Evolutionary conservation across 1,140 invertebrate genomes (phyloP).

Genomic region (Drosophila neocordata): DNA sequence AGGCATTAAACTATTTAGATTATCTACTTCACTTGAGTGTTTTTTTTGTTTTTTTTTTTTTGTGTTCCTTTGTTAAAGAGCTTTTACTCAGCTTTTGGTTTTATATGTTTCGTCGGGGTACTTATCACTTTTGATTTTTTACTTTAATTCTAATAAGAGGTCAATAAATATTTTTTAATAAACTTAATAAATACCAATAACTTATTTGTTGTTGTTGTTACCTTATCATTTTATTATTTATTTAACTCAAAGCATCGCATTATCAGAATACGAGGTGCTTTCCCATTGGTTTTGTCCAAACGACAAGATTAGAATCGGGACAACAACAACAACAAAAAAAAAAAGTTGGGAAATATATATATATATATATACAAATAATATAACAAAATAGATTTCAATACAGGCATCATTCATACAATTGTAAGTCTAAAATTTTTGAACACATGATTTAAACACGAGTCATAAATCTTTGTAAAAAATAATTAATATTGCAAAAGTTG

Average conservation of each 20-base stretch:
- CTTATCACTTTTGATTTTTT: slow-evolving; percentile 9
- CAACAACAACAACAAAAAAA: slow-evolving; percentile 31
- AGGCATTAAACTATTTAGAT: neutral
- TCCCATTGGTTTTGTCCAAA: slow-evolving; percentile 10
- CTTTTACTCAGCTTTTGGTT: neutral
- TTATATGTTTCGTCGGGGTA: too few species aligned
- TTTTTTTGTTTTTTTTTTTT: too few species aligned
- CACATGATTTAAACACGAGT: slow-evolving; percentile 18
- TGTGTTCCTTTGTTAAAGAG: neutral
- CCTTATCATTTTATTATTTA: slow-evolving; percentile 69
- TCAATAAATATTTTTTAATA: slow-evolving; percentile 38
- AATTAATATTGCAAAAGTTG: slow-evolving; percentile 32
- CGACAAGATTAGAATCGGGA: slow-evolving; percentile 38
- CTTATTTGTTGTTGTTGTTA: neutral
- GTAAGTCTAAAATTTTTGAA: slow-evolving; percentile 6
- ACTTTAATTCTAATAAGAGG: slow-evolving; percentile 36
- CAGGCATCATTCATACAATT: slow-evolving; percentile 39
- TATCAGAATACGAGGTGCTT: slow-evolving; percentile 40
- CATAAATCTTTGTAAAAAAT: slow-evolving; percentile 56
- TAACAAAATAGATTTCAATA: slow-evolving; percentile 24
- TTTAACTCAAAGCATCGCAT: slow-evolving; percentile 66
- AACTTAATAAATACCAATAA: slow-evolving; percentile 24
- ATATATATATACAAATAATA: slow-evolving; percentile 5
- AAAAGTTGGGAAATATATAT: slow-evolving; percentile 4
- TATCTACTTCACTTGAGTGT: slow-evolving; percentile 18